These are phyloP conservation scores for Zophobas atratus DNA, from an alignment of 1,140 invertebrate genomes.

Conservation along the genomic window DNA sequence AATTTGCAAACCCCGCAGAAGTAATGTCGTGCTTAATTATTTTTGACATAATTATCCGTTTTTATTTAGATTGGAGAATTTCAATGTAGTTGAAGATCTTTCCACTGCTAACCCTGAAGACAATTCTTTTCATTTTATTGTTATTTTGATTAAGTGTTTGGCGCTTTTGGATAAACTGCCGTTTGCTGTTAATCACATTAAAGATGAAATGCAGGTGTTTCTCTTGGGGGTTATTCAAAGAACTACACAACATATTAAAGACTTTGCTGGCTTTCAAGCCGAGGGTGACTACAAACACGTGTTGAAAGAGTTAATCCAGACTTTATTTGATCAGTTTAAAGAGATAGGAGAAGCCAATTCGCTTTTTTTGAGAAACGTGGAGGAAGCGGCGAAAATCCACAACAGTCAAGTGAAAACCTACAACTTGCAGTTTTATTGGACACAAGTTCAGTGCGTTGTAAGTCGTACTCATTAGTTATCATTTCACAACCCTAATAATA, in stretches of 20 bases:
- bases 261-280: slow-evolving; percentile 68
- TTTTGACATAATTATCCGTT: not conserved
- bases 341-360: slow-evolving; percentile 80
- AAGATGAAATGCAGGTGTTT: slow-evolving; percentile 86
- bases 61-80: slow-evolving; percentile 52
- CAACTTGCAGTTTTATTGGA: slow-evolving; percentile 89
- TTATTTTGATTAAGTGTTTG: slow-evolving; percentile 89
- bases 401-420: slow-evolving; percentile 76
- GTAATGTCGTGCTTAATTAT: slow-evolving; percentile 26
- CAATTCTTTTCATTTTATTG: slow-evolving; percentile 81
- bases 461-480: slow-evolving; percentile 61
- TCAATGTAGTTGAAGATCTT: slow-evolving; percentile 76
- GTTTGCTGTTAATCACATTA: slow-evolving; percentile 87
- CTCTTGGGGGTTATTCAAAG: slow-evolving; percentile 82
- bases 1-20: slow-evolving; percentile 67
- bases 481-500: slow-evolving; percentile 20
- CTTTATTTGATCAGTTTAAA: slow-evolving; percentile 84
- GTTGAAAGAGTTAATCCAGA: slow-evolving; percentile 74
- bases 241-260: slow-evolving; percentile 83
- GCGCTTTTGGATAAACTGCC: slow-evolving; percentile 88
- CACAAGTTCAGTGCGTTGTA: slow-evolving; percentile 89
- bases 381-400: slow-evolving; percentile 73
- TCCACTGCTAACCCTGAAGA: slow-evolving; percentile 77
- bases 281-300: slow-evolving; percentile 63
- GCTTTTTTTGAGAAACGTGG: slow-evolving; percentile 75